Base-by-base conservation (phyloP, 2,888 invertebrate genomes). In the Orthosia gothica region DNA sequence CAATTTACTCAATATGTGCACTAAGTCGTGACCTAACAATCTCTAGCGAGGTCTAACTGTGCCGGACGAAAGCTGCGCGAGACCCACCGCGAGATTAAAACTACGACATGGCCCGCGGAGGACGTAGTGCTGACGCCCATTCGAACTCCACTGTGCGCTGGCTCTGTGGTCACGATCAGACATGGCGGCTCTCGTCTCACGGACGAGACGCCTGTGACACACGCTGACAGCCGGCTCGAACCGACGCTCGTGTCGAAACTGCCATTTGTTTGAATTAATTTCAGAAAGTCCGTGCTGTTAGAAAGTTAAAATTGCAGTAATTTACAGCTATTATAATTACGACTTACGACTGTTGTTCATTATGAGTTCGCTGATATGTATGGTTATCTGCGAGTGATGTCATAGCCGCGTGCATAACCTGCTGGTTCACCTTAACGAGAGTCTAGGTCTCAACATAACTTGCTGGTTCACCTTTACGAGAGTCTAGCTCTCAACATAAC, bases 1-100 rank as follows among this genome's bases (percentile, higher is more conserved):
- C 61, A 12, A 26, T 49, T 81, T 70, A 59, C 59, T 67, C 75
- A 80, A 81, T 67, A 70, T 68, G 62, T 49, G 83, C 58, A 63
- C 66, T 40, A 72, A 62, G 52, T 70, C 64, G 57, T 74, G 67
- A 80, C 52, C 70, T 57, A 67, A 81, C 81, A 70, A 61, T 83
- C 76, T 26, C 70, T 67, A 20, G 32, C 83, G 59, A 80, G 59
- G 55, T 73, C 70, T 66, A 47, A 18, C 70, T 18, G 12, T n/a
- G 45, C 59, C 18, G 55, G 55, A 55, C 66, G 66, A 70, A 59
- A 68, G 79, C 67, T 18, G 79, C 45, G 57, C 45, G 47, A 67
- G 62, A 66, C 50, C 16, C 13, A 52, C 47, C 12, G 52, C 47
- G 18, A 45, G 40, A 20, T 26, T 50, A 59, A n/a, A n/a, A 59